Percentiles rank a stretch among this genome's conserved stretches.
Conservation (phyloP, 2,888 invertebrate species). For the Onchidella celtica region DNA sequence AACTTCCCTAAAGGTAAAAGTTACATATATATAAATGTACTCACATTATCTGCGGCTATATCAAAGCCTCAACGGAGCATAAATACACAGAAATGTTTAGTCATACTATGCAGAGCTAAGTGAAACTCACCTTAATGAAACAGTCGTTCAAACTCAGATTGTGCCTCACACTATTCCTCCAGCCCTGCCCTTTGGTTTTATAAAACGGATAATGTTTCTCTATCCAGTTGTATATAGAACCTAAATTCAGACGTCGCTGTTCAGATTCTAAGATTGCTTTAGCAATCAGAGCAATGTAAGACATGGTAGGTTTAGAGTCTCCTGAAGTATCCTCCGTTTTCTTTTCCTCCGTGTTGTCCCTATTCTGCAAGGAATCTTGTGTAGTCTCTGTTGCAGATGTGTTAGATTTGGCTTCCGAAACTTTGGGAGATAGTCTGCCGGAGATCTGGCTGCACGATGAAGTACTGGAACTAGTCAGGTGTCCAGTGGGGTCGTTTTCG, state of each 20-base stretch:
- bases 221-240: slow-evolving; percentile 79
- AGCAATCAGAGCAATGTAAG: slow-evolving; percentile 78
- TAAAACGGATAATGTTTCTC: slow-evolving; percentile 77
- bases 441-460: background rate
- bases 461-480: background rate
- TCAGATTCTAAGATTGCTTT: slow-evolving; percentile 76
- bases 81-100: too few species aligned
- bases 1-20: too few species aligned
- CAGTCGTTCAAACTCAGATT: slow-evolving; percentile 79
- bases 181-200: slow-evolving; percentile 75
- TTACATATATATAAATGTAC: too few species aligned
- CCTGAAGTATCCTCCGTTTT: background rate
- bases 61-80: too few species aligned
- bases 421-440: background rate
- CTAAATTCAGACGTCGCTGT: slow-evolving; percentile 74
- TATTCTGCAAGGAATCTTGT: background rate
- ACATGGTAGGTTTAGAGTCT: slow-evolving; percentile 75
- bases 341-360: slow-evolving; percentile 1
- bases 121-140: slow-evolving; percentile 71
- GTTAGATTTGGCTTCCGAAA: background rate
- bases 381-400: background rate
- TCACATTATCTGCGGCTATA: too few species aligned
- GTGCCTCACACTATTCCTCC: slow-evolving; percentile 79
- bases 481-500: background rate
- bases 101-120: too few species aligned